phyloP scores from a whole-genome alignment of 2,113 vertebrate genomes.

The Carettochelys insculpta region DNA sequence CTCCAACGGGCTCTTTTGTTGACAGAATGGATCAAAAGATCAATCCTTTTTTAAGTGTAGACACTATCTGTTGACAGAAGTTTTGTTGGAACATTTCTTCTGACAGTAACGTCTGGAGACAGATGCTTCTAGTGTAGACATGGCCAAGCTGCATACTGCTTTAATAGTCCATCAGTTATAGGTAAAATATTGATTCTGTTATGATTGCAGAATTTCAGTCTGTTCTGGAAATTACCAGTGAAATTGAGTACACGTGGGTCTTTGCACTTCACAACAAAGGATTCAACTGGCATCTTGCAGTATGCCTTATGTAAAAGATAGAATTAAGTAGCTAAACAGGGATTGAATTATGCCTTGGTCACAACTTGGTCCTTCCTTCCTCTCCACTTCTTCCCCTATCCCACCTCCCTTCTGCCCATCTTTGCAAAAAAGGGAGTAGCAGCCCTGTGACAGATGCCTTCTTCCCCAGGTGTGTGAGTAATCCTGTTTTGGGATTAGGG shows the following conservation, averaged over 20 bases:
- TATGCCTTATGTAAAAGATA: not conserved
- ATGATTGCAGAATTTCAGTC: not conserved
- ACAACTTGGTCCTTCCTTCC: not conserved
- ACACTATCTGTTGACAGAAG: too few species aligned
- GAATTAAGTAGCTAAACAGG: not conserved
- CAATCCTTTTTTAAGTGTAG: too few species aligned
- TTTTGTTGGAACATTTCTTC: too few species aligned
- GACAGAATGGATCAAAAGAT: too few species aligned
- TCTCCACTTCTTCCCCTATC: not conserved
- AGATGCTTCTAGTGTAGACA: too few species aligned
- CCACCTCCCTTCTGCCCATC: not conserved
- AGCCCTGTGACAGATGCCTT: not conserved
- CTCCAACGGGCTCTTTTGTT: too few species aligned
- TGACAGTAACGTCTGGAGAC: too few species aligned
- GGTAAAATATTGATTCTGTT: not conserved
- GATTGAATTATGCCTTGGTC: not conserved
- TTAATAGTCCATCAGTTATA: not conserved
- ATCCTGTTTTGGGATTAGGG: not conserved
- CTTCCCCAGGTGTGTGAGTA: rapidly evolving
- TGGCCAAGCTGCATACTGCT: too few species aligned
- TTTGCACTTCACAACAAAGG: not conserved
- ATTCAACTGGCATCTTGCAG: not conserved
- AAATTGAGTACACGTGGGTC: rapidly evolving
- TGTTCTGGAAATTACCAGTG: not conserved
- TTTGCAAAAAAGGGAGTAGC: not conserved